These are phyloP conservation scores for Sphaeramia orbicularis DNA, from an alignment of 2,797 vertebrate species.

Conservation along the genomic window DNA sequence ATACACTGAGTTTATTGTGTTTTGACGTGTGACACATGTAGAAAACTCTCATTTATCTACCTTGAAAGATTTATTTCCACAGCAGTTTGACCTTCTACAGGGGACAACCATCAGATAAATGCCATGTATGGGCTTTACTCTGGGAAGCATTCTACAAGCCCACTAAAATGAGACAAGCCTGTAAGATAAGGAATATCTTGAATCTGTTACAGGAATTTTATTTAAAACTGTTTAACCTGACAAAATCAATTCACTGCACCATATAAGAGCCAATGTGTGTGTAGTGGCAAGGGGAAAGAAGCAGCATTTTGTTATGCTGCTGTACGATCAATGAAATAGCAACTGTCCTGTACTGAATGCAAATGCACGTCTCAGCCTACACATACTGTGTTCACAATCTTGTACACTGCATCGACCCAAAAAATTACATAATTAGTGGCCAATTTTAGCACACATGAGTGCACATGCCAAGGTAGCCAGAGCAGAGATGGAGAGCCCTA, in stretches of 20 bases:
- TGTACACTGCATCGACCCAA: conserved; percentile 6
- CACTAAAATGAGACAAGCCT: conserved; percentile 4
- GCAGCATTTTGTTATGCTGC: conserved; percentile 1
- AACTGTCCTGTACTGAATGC: conserved; percentile 25
- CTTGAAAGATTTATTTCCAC: conserved; percentile 54
- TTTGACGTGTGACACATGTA: conserved; percentile 19
- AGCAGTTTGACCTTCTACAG: conserved; percentile 60
- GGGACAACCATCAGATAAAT: conserved; percentile 55
- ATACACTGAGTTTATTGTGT: conserved; percentile 32
- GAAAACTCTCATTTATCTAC: conserved; percentile 54
- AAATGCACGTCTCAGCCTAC: conserved; percentile 30
- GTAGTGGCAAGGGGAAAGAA: conserved; percentile 8
- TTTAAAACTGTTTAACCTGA: conserved; percentile 26
- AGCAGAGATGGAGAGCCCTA: background rate
- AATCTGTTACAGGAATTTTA: conserved; percentile 22
- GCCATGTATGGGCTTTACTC: conserved; percentile 22
- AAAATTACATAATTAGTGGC: conserved; percentile 28
- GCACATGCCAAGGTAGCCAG: conserved; percentile 21
- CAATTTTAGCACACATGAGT: background rate
- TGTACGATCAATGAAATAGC: conserved; percentile 33
- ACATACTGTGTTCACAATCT: conserved; percentile 23
- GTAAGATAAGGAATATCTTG: conserved; percentile 13
- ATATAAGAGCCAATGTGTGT: conserved; percentile 29
- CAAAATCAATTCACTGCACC: conserved; percentile 25
- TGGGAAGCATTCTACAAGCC: conserved; percentile 33